Base-by-base conservation (phyloP, 2,113 vertebrate species). In the Camelus bactrianus region DNA sequence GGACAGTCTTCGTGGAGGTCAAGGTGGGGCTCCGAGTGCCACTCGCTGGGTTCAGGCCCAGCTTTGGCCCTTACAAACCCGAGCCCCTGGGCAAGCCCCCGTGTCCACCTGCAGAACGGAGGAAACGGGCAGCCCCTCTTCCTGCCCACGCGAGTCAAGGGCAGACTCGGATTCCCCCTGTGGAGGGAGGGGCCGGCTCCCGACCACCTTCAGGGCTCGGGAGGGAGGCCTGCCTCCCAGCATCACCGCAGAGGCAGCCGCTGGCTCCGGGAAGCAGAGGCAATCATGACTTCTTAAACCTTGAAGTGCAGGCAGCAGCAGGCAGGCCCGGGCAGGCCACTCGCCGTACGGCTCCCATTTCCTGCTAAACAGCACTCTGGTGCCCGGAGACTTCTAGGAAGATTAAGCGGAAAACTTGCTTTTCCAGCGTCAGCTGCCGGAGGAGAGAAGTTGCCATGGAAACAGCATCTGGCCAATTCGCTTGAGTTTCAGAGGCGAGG, bases 371-470 rank as follows among this genome's bases (percentile, higher is more conserved):
- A 82, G 95, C 92, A 85, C 88, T 84, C 95, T 88, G 95, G 96
- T 48, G 94, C 76, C 81, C 3, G 50, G 97, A 98, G 98, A 94
- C 98, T 97, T 97, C 97, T 97, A 82, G 95, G 94, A 97, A 98
- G 94, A 97, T 98, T 97, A 96, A 96, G 94, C 96, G 24, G 87
- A 92, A 98, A 98, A 96, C 84, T 89, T 13, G 38, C 96, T 98
- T 97, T 96, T 73, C 88, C 93, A 88, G 98, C 96, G 87, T 93
- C 92, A 0, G 96, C 88, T 85, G 91, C 93, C 32, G 5, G 50
- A 86, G 72, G 94, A 97, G 96, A 82, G 96, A 1, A 46, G 99
- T 99, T 98, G 96, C 98, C 54, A 97, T 98, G 98, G 98, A 97
- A 98, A 99, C 98, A 3, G 72, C 98, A 98, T 98, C 98, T 97